phyloP scores from a whole-genome alignment of 2,113 vertebrate species.

The Eclectus roratus region DNA sequence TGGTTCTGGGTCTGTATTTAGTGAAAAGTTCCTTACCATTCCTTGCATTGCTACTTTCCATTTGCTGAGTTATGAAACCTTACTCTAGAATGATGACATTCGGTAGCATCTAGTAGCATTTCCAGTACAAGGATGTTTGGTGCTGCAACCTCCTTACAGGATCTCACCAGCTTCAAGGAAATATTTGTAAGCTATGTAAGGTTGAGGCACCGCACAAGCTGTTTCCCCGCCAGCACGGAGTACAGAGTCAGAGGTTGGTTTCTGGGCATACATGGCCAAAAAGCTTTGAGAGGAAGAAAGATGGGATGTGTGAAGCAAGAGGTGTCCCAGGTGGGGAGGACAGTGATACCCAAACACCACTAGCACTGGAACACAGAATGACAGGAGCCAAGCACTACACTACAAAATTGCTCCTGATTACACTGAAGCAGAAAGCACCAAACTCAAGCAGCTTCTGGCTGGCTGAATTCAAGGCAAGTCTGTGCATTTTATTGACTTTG shows the following conservation, averaged over 20 bases:
- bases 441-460: background rate
- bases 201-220: background rate
- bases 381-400: background rate
- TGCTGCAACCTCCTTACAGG: background rate
- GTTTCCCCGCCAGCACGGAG: background rate
- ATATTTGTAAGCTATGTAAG: background rate
- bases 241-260: background rate
- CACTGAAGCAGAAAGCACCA: background rate
- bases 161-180: background rate
- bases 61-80: background rate
- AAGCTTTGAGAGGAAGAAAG: background rate
- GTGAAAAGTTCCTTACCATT: background rate
- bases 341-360: background rate
- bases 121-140: background rate
- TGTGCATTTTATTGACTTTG: background rate
- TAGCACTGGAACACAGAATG: fast-evolving
- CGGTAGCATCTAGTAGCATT: background rate
- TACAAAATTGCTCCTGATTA: background rate
- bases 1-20: background rate
- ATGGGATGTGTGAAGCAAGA: background rate
- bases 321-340: background rate
- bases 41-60: background rate
- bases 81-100: background rate
- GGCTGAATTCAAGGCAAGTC: background rate
- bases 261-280: background rate